A percentile compares a stretch with the other conserved stretches of the same genome.
Conservation (phyloP, 2,888 invertebrate genomes). For the Spisula subtruncata region DNA sequence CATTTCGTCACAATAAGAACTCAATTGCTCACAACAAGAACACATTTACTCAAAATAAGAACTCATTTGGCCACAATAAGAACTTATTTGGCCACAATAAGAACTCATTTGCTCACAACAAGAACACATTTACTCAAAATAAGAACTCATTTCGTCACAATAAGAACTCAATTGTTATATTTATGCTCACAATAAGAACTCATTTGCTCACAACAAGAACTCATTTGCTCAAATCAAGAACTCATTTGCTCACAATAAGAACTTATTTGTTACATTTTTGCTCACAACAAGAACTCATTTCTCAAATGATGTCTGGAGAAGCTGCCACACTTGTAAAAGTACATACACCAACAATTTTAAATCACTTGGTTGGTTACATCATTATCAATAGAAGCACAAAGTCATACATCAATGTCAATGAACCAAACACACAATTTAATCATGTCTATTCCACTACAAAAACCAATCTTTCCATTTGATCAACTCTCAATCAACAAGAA, state of each 20-base stretch:
- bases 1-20: no score
- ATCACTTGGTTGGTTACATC: neutral
- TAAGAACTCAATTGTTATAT: no score
- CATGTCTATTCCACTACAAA: neutral
- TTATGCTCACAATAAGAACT: no score
- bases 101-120: no score
- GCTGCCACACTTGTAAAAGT: neutral
- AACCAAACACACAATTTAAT: constrained; percentile 6
- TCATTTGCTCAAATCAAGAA: no score
- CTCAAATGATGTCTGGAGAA: neutral
- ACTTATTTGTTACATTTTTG: no score
- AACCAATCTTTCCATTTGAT: constrained; percentile 7
- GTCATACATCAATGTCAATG: constrained; percentile 6
- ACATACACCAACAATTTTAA: neutral
- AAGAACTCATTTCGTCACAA: neutral
- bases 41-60: no score
- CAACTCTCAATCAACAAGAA: constrained; percentile 20
- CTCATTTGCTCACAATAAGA: no score
- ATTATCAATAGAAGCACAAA: neutral
- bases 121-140: no score
- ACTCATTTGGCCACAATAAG: neutral
- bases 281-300: constrained; percentile 4
- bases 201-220: neutral
- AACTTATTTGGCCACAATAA: no score
- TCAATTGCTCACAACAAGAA: no score